phyloP scores from a whole-genome alignment of 2,797 vertebrate species.

The Discoglossus pictus region DNA sequence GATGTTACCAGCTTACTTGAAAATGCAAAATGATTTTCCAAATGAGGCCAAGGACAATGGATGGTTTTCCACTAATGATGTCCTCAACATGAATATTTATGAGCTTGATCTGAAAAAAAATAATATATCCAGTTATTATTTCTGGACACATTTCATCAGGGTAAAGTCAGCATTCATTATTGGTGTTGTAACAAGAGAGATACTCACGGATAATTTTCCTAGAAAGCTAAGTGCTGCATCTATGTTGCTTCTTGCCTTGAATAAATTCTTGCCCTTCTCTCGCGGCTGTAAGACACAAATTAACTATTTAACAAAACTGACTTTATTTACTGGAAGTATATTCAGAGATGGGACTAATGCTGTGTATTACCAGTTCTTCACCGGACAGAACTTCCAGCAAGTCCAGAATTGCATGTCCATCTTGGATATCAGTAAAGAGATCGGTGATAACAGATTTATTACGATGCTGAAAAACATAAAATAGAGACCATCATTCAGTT shows the following conservation, averaged over 20 bases:
- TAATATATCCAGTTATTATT: slow-evolving; percentile 53
- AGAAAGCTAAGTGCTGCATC: slow-evolving; percentile 88
- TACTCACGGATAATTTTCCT: slow-evolving; percentile 84
- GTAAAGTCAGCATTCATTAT: slow-evolving; percentile 30
- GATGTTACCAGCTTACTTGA: slow-evolving; percentile 75
- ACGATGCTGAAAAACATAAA: slow-evolving; percentile 70
- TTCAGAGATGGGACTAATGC: slow-evolving; percentile 29
- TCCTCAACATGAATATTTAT: slow-evolving; percentile 97
- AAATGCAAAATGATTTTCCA: slow-evolving; percentile 97
- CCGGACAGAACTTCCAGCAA: slow-evolving; percentile 94
- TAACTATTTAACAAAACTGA: slow-evolving; percentile 38
- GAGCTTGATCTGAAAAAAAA: slow-evolving; percentile 84
- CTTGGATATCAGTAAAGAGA: slow-evolving; percentile 84
- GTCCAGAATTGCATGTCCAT: slow-evolving; percentile 87
- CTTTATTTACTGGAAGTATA: background rate
- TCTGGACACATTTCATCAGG: slow-evolving; percentile 50
- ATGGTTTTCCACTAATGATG: slow-evolving; percentile 91
- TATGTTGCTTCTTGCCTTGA: slow-evolving; percentile 91
- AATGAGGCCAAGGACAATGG: slow-evolving; percentile 93
- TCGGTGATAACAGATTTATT: slow-evolving; percentile 78
- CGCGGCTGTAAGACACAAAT: slow-evolving; percentile 73
- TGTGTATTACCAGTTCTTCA: slow-evolving; percentile 81
- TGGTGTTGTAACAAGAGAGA: slow-evolving; percentile 40
- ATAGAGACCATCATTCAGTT: background rate
- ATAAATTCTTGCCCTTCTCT: slow-evolving; percentile 83